Base-by-base conservation (phyloP, 2,888 invertebrate genomes). In the Penaeus monodon region DNA sequence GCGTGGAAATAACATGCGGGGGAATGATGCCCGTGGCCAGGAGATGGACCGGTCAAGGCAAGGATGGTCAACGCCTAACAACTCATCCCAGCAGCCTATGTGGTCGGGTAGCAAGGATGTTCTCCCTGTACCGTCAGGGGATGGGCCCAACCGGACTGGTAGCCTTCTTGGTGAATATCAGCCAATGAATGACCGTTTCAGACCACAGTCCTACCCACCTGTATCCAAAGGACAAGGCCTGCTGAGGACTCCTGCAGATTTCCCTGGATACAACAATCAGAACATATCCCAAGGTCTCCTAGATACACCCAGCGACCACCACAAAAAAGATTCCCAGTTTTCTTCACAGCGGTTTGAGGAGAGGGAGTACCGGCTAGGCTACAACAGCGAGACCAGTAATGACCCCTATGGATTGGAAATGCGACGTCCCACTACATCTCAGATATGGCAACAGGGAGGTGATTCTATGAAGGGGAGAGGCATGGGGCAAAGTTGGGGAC, bases 81-180 rank as follows among this genome's bases (percentile, higher is more conserved):
- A n/a, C 20, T 27, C 57, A 63, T 77, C 57, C 77, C 6, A 20
- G 24, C 49, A 77, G n/a, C 8, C 77, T 77, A 14, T 57, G 57
- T 77, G 77, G 77, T 7, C 38, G 24, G 22, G 22, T 7, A 38
- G 24, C 76, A 76, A 76, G 20, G 49, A 76, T 6, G 44, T 24
- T 29, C 38, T 27, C 24, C 14, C 77, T n/a, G 77, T 29, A 27
- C 29, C 77, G 27, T 24, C 57, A 57, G 49, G 57, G 29, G 77
- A 77, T 77, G 20, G 27, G 3, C 63, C 49, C 27, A 68, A 12
- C 63, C 63, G 82, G 27, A 29, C 38, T 33, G 73, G 8, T 70
- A 57, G 82, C 6, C 38, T 29, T 33, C 81, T 82, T 27, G 74
- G 82, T 1, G 82, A 82, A 22, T 82, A 74, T 38, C 74, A 82